These are phyloP conservation scores for Platycheirus albimanus DNA, from an alignment of 2,888 invertebrate species.

Conservation along the genomic window DNA sequence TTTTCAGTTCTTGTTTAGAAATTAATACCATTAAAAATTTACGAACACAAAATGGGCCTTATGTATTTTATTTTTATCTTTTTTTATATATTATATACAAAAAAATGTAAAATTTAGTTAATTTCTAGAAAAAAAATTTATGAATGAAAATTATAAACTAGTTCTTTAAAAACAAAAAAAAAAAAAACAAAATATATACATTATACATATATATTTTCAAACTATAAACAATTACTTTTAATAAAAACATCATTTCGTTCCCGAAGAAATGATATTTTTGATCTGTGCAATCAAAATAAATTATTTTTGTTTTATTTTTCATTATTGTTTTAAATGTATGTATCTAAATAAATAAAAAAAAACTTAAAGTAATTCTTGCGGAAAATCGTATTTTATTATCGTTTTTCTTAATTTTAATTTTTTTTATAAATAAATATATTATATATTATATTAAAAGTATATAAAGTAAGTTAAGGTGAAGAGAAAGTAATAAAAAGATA, in stretches of 20 bases:
- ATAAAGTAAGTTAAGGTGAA: constrained; percentile 64
- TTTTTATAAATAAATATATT: constrained; percentile 43
- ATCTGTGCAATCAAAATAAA: constrained; percentile 75
- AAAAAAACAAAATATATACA: constrained; percentile 48
- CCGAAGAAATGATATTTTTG: constrained; percentile 73
- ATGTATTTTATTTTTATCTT: constrained; percentile 71
- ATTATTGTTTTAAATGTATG: constrained; percentile 42
- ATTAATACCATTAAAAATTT: constrained; percentile 59
- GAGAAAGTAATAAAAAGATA: constrained; percentile 41
- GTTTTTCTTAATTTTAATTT: constrained; percentile 48
- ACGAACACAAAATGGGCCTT: constrained; percentile 74
- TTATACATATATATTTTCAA: constrained; percentile 66
- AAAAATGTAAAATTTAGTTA: constrained; percentile 57
- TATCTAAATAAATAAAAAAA: constrained; percentile 46
- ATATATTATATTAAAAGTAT: constrained; percentile 56
- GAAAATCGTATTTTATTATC: constrained; percentile 49
- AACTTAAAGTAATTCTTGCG: constrained; percentile 41
- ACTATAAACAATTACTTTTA: constrained; percentile 43
- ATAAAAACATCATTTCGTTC: constrained; percentile 73
- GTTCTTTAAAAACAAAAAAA: constrained; percentile 37
- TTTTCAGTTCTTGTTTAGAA: constrained; percentile 48
- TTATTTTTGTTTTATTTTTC: constrained; percentile 68
- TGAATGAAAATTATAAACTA: constrained; percentile 18
- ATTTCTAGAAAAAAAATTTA: constrained; percentile 55
- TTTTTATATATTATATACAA: constrained; percentile 49